These are phyloP conservation scores for Nipponia nippon DNA, from an alignment of 2,113 vertebrate species.

Conservation along the genomic window DNA sequence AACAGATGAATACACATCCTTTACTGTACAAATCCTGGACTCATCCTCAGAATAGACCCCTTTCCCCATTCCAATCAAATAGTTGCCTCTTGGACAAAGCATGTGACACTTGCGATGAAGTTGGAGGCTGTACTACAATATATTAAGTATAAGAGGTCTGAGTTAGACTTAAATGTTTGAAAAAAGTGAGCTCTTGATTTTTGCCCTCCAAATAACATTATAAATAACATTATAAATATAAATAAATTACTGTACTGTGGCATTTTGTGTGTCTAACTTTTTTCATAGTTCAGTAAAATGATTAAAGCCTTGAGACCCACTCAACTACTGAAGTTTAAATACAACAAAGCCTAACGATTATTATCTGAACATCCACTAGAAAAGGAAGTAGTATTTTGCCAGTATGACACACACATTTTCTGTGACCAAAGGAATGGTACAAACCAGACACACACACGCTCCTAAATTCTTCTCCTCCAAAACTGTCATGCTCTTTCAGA, in stretches of 20 bases:
- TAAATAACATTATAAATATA: background rate
- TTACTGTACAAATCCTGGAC: background rate
- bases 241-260: background rate
- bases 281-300: background rate
- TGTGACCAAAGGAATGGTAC: background rate
- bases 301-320: background rate
- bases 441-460: background rate
- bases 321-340: background rate
- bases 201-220: background rate
- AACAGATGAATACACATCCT: background rate
- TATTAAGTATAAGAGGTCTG: background rate
- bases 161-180: background rate
- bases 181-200: background rate
- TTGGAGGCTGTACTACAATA: background rate
- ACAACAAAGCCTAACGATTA: background rate
- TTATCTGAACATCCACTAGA: background rate
- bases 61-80: background rate
- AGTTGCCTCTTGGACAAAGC: background rate
- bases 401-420: background rate
- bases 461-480: background rate
- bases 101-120: background rate
- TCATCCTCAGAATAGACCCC: background rate
- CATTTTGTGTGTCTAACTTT: background rate
- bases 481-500: background rate
- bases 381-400: background rate